Evolutionary conservation across 2,888 invertebrate species (phyloP), one percentile per base, ranked within the genome.

Genomic region (Mythimna pallens): DNA sequence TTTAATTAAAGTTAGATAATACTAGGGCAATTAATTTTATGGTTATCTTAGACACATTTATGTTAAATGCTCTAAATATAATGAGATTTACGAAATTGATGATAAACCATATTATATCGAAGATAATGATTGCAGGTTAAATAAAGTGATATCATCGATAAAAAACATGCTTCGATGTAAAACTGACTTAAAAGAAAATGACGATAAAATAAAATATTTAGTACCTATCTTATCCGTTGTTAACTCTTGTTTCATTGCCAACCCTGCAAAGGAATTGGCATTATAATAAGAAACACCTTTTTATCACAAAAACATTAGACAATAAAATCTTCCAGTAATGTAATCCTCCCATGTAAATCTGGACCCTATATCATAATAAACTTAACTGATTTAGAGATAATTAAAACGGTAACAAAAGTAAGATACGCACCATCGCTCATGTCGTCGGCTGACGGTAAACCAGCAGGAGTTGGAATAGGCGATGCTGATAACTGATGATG

Each of bases 351-450:
- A 17, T 58, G 17, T n/a, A 25, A 58, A 20, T 20, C 25, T 36
- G 6, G 10, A 30, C 20, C 20, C 40, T 71, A 34, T 20, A 43
- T 20, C 43, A 25, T 43, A 62, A 1, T 6, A 8, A 65, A 47
- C 12, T 3, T 10, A 17, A 5, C 10, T 55, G 10, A 30, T 54
- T 40, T 14, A 14, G 10, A 43, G 12, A 52, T 9, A 1, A n/a
- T 8, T 2, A 50, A 20, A n/a, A 22, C 47, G 52, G 17, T 17
- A 34, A 3, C 2, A 73, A 6, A 50, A 14, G 30, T 34, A 50
- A 63, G 36, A 71, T 66, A 93, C 96, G 94, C 91, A 98, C 98
- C 98, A 89, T 98, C 98, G 82, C 97, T 97, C 92, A 97, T 97
- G 87, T 98, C 98, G 74, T 97, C 97, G 85, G 95, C 92, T 34